Base-by-base conservation (phyloP, 2,797 vertebrate species). In the Cheirogaleus major region DNA sequence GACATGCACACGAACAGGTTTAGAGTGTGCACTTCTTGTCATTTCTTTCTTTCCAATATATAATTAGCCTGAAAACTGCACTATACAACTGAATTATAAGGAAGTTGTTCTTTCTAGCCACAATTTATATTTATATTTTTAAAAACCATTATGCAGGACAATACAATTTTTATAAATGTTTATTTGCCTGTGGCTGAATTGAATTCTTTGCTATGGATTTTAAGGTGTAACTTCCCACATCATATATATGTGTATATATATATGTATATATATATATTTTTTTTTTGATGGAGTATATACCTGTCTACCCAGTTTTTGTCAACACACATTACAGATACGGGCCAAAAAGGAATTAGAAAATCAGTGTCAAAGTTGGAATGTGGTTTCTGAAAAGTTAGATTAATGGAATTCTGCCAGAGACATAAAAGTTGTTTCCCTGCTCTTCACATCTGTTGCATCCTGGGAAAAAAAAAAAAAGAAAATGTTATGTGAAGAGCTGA, bases 371-470 rank as follows among this genome's bases (percentile, higher is more conserved):
- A 70, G 18, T 90, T 88, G 27, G 23, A 90, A 90, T 90, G 57
- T 82, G 52, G 13, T 81, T 50, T 55, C 67, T 92, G 48, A 67
- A 75, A 67, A 92, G 30, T 67, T 61, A 84, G 63, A 87, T 96
- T 84, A 75, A 93, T 91, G 72, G 84, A 79, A 91, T 96, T 93
- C 41, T 86, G 8, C 61, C 55, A 57, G 55, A 82, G 78, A 72
- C 30, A 57, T 82, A 70, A 88, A 96, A 65, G 41, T 93, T 93
- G 69, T 90, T 92, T 89, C 22, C 76, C 75, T 94, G 91, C 67
- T 95, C 79, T 89, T 95, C 75, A 94, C 91, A 95, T 94, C 95
- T 96, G 87, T 86, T 97, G 94, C 94, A 90, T 85, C 38, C 38
- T 30, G 25, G 23, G 48, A 14, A 3, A 25, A 12, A 73, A 27